These are phyloP conservation scores for Palaemon carinicauda DNA, from an alignment of 1,140 invertebrate species.

Conservation along the genomic window DNA sequence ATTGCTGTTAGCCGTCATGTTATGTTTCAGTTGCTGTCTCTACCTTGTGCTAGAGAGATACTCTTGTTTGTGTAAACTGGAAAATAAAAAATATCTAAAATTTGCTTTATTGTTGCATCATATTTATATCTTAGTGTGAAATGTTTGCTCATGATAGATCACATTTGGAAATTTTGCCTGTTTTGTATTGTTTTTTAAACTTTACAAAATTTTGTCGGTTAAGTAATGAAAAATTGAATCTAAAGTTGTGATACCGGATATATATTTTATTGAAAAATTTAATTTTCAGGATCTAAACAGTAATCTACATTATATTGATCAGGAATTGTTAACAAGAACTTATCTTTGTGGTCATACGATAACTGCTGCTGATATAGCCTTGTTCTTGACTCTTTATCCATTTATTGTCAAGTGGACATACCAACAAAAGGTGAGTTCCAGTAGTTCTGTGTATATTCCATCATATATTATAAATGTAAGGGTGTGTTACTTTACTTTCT, in stretches of 20 bases:
- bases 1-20: too few species aligned
- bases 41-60: too few species aligned
- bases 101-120: too few species aligned
- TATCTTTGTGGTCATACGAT: constrained; percentile 21
- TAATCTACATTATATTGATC: constrained; percentile 31
- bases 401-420: constrained; percentile 20
- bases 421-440: constrained; percentile 23
- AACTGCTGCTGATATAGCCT: constrained; percentile 18
- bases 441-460: not conserved
- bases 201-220: not conserved
- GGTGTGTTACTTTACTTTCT: too few species aligned
- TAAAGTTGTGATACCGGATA: not conserved
- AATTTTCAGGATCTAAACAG: not conserved
- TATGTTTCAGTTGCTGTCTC: too few species aligned
- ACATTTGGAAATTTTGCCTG: too few species aligned
- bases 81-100: too few species aligned
- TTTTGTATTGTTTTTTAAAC: not conserved
- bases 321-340: not conserved
- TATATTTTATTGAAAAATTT: not conserved
- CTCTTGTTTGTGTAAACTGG: too few species aligned
- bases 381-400: constrained; percentile 34
- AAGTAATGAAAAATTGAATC: not conserved
- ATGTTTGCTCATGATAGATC: not conserved
- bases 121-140: too few species aligned
- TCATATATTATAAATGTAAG: too few species aligned